Percentiles rank a stretch among this genome's conserved stretches.
phyloP scores from a whole-genome alignment of 2,888 invertebrate genomes.

The Rotaria socialis region DNA sequence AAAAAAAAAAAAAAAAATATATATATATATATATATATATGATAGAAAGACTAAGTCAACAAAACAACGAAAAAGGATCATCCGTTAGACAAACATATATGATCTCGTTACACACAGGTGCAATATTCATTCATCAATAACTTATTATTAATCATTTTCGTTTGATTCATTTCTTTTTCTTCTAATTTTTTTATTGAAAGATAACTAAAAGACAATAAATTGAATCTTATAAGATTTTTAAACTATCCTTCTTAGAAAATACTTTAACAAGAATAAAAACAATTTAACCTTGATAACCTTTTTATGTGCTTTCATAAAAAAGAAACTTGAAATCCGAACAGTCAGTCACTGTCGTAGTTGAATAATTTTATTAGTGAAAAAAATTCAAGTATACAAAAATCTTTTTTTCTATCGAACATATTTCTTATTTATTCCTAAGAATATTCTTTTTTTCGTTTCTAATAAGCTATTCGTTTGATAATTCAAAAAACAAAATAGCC shows the following conservation, averaged over 20 bases:
- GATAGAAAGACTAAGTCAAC: background rate
- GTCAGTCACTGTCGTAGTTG: too few relatives aligned
- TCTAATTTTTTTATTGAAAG: too few relatives aligned
- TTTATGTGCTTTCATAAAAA: background rate
- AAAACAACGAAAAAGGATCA: conserved; percentile 6
- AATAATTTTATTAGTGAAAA: too few relatives aligned
- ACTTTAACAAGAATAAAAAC: background rate
- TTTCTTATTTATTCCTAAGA: too few relatives aligned
- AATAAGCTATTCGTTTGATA: background rate
- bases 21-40: background rate
- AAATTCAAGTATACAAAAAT: too few relatives aligned
- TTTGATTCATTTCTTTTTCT: background rate
- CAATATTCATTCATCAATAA: background rate
- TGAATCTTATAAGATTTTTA: background rate
- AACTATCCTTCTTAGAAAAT: background rate
- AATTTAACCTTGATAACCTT: background rate
- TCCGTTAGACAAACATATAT: conserved; percentile 6
- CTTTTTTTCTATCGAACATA: too few relatives aligned
- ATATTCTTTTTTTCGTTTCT: background rate
- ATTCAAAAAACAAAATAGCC: background rate
- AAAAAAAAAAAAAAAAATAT: background rate
- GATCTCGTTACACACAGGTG: background rate
- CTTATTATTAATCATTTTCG: background rate
- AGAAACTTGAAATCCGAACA: too few relatives aligned
- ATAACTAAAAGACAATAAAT: background rate